A percentile compares a stretch with the other conserved stretches of the same genome.
These are phyloP conservation scores for Sebastes melanostomus DNA, from an alignment of 2,797 vertebrate genomes.

Conservation along the genomic window DNA sequence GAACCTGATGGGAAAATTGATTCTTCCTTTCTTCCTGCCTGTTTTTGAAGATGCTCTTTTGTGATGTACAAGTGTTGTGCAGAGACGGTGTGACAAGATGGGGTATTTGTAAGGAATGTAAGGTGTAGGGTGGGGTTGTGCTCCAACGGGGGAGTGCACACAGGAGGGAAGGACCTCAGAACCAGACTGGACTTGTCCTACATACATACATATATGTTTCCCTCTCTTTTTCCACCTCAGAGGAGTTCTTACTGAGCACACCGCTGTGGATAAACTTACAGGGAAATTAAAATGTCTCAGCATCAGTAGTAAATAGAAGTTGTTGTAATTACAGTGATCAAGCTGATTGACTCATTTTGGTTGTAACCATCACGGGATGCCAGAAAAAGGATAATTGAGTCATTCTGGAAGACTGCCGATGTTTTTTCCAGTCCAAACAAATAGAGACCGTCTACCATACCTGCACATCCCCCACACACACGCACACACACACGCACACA, in stretches of 20 bases:
- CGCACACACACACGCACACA: neutral
- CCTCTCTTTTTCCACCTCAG: slow-evolving; percentile 25
- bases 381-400: slow-evolving; percentile 16
- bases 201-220: neutral
- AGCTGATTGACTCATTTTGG: neutral
- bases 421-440: neutral
- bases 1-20: neutral
- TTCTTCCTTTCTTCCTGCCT: neutral
- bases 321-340: neutral
- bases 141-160: neutral
- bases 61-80: neutral
- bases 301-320: neutral
- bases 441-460: slow-evolving; percentile 3
- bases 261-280: neutral
- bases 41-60: slow-evolving; percentile 26
- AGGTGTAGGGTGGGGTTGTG: slow-evolving; percentile 56
- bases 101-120: slow-evolving; percentile 72
- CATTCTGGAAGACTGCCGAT: slow-evolving; percentile 4
- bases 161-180: slow-evolving; percentile 30
- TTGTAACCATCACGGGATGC: neutral
- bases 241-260: neutral
- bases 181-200: slow-evolving; percentile 70
- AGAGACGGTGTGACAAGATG: neutral
- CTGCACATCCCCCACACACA: neutral
- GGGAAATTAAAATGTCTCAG: neutral